Conservation (phyloP, 2,113 vertebrate genomes). For the Neodon shergylaensis region DNA sequence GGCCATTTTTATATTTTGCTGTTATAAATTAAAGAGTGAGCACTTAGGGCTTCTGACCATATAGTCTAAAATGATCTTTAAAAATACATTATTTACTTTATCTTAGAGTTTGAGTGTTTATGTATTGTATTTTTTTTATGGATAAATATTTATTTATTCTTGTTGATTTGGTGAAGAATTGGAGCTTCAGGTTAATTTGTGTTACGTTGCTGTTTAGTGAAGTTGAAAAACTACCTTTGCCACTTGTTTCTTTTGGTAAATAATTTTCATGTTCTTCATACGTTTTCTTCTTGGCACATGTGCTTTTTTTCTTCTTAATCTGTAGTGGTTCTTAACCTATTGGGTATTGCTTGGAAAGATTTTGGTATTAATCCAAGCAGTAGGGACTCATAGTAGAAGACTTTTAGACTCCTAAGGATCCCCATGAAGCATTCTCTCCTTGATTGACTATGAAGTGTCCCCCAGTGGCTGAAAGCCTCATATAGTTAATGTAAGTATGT, state of each 20-base stretch:
- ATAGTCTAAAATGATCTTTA: neutral
- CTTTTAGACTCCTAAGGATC: neutral
- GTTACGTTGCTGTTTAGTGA: constrained; percentile 64
- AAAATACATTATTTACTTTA: constrained; percentile 43
- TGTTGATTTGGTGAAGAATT: constrained; percentile 48
- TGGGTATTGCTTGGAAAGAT: constrained; percentile 36
- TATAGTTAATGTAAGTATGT: neutral
- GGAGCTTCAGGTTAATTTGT: constrained; percentile 31
- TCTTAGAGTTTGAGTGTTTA: constrained; percentile 27
- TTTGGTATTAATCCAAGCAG: constrained; percentile 45
- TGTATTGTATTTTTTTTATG: neutral
- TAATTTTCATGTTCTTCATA: constrained; percentile 9
- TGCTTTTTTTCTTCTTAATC: constrained; percentile 42
- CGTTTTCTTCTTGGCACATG: constrained; percentile 24
- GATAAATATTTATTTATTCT: constrained; percentile 32
- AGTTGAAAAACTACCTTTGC: constrained; percentile 57
- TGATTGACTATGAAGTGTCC: neutral
- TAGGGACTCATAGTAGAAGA: neutral
- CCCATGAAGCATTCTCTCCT: constrained; percentile 24
- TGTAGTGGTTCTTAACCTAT: constrained; percentile 20
- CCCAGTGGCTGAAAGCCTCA: neutral
- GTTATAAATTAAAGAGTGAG: neutral
- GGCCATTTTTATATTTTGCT: constrained; percentile 39
- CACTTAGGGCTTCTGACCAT: neutral
- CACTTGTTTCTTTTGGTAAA: constrained; percentile 56